Percentiles rank a stretch among this genome's conserved stretches.
Evolutionary conservation across 2,888 invertebrate genomes (phyloP).

Genomic region (Patella depressa): DNA sequence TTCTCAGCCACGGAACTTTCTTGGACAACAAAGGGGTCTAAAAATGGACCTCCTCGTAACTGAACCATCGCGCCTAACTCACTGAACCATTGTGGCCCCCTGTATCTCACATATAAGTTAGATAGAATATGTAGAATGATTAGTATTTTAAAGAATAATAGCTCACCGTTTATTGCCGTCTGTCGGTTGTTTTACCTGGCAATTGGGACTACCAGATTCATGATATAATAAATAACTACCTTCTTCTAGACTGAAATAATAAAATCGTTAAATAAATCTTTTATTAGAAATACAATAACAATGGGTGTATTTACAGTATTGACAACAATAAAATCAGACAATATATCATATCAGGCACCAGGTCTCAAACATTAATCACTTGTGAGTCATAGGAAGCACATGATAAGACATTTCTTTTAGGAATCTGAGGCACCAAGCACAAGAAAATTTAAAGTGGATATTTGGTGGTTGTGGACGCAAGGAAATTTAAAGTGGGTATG

Average conservation of each 20-base stretch:
- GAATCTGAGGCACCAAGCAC: no score
- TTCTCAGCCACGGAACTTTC: no score
- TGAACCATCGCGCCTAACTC: no score
- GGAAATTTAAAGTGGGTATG: no score
- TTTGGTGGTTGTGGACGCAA: no score
- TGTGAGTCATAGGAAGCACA: no score
- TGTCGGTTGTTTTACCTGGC: slow-evolving; percentile 44
- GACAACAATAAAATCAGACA: neutral
- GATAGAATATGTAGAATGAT: neutral
- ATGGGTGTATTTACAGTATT: slow-evolving; percentile 5
- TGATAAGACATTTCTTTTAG: no score
- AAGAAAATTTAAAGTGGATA: no score
- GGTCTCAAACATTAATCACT: neutral
- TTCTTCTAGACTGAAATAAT: slow-evolving; percentile 45
- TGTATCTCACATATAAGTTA: no score
- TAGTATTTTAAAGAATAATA: neutral
- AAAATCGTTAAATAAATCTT: neutral
- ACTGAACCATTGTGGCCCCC: no score
- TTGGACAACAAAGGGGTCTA: no score
- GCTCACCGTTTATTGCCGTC: slow-evolving; percentile 36
- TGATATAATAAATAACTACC: slow-evolving; percentile 57
- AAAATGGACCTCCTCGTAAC: no score
- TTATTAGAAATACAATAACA: neutral
- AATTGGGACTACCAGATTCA: slow-evolving; percentile 42
- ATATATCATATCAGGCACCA: slow-evolving; percentile 7